These are phyloP conservation scores for Galerucella calmariensis DNA, from an alignment of 2,888 invertebrate species.

Conservation along the genomic window DNA sequence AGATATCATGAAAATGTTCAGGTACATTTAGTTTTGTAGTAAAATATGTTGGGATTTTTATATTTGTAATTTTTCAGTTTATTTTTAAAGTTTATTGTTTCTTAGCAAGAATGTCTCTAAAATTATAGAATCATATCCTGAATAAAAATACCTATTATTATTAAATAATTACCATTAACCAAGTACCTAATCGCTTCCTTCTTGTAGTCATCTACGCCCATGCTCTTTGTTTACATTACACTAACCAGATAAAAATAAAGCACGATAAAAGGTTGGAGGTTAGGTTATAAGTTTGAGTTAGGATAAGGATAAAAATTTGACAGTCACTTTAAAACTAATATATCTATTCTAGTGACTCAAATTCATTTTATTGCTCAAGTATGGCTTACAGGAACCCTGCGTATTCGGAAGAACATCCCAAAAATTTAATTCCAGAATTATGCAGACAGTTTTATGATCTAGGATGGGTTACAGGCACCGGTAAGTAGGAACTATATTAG, in stretches of 20 bases:
- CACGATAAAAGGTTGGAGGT: not conserved
- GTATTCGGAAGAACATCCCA: constrained; percentile 70
- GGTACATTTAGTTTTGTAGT: too few relatives aligned
- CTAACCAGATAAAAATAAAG: not conserved
- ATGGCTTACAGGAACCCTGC: constrained; percentile 30
- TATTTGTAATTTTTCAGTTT: too few relatives aligned
- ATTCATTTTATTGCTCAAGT: not conserved
- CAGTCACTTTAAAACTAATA: not conserved
- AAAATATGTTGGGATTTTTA: too few relatives aligned
- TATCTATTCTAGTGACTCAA: not conserved
- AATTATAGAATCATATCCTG: too few relatives aligned
- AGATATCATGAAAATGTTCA: too few relatives aligned
- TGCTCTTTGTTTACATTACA: not conserved
- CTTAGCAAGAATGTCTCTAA: too few relatives aligned
- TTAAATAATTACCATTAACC: too few relatives aligned
- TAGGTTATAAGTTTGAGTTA: not conserved
- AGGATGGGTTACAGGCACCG: constrained; percentile 98
- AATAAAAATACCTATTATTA: too few relatives aligned
- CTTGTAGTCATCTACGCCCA: not conserved
- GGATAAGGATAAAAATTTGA: not conserved
- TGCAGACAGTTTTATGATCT: constrained; percentile 91
- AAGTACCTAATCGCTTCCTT: too few relatives aligned
- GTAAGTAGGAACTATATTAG: constrained; percentile 49
- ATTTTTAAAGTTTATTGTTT: too few relatives aligned
- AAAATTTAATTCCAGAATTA: constrained; percentile 87